These are phyloP conservation scores for Arvicanthis niloticus DNA, from an alignment of 2,113 vertebrate species.

Conservation along the genomic window DNA sequence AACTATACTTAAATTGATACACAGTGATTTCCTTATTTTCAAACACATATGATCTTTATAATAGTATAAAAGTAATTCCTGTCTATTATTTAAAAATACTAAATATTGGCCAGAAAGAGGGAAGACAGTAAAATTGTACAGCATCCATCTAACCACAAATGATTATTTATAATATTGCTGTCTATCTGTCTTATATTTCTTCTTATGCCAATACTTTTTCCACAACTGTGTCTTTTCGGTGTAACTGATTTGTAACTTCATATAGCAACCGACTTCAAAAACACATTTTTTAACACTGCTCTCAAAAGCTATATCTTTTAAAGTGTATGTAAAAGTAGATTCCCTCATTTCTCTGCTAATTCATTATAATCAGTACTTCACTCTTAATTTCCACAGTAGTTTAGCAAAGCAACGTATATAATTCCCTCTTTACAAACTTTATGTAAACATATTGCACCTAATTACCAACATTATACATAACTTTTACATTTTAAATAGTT, in stretches of 20 bases:
- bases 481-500: constrained; percentile 11
- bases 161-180: neutral
- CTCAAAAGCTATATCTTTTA: neutral
- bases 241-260: neutral
- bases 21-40: neutral
- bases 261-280: neutral
- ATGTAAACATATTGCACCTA: neutral
- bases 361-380: neutral
- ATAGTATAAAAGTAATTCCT: neutral
- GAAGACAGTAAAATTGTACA: neutral
- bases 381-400: neutral
- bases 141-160: neutral
- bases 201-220: neutral
- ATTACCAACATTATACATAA: neutral
- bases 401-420: neutral
- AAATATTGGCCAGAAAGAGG: neutral
- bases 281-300: neutral
- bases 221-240: neutral
- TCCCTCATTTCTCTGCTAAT: neutral
- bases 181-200: neutral
- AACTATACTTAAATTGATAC: neutral
- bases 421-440: constrained; percentile 35
- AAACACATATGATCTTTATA: neutral
- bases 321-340: neutral
- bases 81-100: neutral